These are phyloP conservation scores for Malaclemys terrapin DNA, from an alignment of 2,113 vertebrate genomes.

Conservation along the genomic window DNA sequence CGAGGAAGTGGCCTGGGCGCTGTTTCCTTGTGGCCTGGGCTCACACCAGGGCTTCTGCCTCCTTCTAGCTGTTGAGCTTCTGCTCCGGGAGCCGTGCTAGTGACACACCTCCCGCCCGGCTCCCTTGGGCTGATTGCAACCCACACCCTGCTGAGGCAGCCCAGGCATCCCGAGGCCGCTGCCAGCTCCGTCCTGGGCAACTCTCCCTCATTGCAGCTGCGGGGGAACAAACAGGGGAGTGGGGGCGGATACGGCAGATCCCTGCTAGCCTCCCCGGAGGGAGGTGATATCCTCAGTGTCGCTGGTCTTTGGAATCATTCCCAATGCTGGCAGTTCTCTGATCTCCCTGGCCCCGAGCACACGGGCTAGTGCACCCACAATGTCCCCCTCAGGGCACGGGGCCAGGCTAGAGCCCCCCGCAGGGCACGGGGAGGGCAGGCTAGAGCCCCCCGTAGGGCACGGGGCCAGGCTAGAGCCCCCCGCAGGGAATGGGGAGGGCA, in stretches of 20 bases:
- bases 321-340: neutral
- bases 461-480: no score
- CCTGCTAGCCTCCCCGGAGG: no score
- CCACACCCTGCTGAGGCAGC: neutral
- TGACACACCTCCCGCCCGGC: neutral
- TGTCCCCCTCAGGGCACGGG: no score
- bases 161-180: neutral
- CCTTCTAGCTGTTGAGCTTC: neutral
- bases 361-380: neutral
- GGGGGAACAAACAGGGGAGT: neutral
- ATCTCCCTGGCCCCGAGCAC: neutral
- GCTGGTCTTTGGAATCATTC: no score
- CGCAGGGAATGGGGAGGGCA: no score
- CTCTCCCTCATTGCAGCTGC: neutral
- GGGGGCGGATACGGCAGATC: neutral
- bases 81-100: fast-evolving
- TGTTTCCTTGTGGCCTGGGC: neutral
- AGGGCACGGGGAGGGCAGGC: no score
- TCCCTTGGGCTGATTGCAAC: fast-evolving
- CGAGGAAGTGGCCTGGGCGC: fast-evolving
- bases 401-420: no score
- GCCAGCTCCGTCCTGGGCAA: neutral
- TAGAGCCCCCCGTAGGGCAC: no score
- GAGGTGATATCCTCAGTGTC: no score
- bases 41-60: fast-evolving